Base-by-base conservation (phyloP, 2,113 vertebrate genomes). In the Erythrolamprus reginae region DNA sequence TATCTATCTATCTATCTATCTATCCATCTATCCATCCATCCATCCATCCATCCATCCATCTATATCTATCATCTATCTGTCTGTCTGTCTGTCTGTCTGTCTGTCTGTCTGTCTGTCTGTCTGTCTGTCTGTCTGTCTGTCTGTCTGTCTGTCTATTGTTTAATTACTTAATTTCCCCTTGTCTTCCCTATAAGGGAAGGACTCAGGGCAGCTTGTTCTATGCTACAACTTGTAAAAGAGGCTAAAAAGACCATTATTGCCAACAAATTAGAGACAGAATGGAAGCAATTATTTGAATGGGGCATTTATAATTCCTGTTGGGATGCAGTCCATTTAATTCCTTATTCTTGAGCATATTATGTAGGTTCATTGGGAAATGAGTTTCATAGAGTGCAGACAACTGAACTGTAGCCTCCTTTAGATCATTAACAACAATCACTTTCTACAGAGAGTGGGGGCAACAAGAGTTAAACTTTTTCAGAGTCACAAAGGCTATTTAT, bases 141-240 rank as follows among this genome's bases (percentile, higher is more conserved):
- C 48, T 48, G 10, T 48, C 48, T 56, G 3, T 56, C 0, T 56
- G 24, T 56, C 24, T 58, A 12, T 61, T 10, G 24, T 56, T 56
- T 56, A 56, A 56, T 56, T 65, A n/a, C n/a, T 65, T n/a, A n/a
- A 61, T n/a, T n/a, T n/a, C 28, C 12, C n/a, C 13, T n/a, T 12
- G n/a, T 5, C 12, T 65, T 65, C 28, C 61, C 61, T n/a, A 15
- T n/a, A 65, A 65, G 28, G n/a, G n/a, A n/a, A 65, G 13, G 12
- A n/a, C 28, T 65, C 12, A 65, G 61, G 28, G 61, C 1, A 3
- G 92, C 92, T 92, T 94, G 93, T 92, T 93, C 93, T 92, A 95
- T 94, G 92, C 92, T 93, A 94, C 90, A 93, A 92, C 93, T 84
- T 92, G 83, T 94, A 92, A 88, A 95, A 93, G 50, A 91, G 83